Evolutionary conservation across 1,140 invertebrate species (phyloP), one percentile per base, ranked within the genome.

Genomic region (Adoxophyes honmai): DNA sequence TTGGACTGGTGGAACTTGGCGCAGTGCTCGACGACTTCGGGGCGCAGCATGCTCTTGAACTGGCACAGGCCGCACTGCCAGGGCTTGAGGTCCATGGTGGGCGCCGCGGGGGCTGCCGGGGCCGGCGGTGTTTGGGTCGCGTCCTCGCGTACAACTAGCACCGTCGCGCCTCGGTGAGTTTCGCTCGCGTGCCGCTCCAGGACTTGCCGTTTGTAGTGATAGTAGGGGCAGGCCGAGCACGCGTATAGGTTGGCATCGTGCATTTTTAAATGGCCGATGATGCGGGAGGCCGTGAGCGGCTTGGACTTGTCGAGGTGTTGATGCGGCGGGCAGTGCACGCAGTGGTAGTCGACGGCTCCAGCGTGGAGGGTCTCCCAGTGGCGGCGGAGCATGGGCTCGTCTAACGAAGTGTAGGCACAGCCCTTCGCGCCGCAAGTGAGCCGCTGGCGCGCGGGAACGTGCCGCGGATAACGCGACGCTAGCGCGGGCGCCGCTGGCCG

Each of bases 51-150:
- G 56, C 90, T 92, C 36, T 91, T 91, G 54, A 90, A 91, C 16
- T 91, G 90, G 58, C 94, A 95, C 9, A 94, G 66, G 42, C 92
- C 92, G 72, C 94, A 95, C 37, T 92, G 91, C 94, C 94, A 95
- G 0, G 92, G 89, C 62, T 93, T 93, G 1, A 86, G 60, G 52
- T 88, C 82, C 82, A 90, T 89, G n/a, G 83, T 82, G n/a, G 79
- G 73, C 1, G 68, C 66, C n/a, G 64, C 10, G 35, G 6, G 78
- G 65, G 1, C 53, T 33, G 34, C 71, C 56, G 7, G 73, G 65
- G 38, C 65, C 59, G 33, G 34, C 0, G 60, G n/a, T n/a, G n/a
- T n/a, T n/a, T n/a, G 15, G 1, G 72, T 1, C 0, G 66, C 84
- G 14, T 91, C 80, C 48, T 93, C 91, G 4, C 93, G 89, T 11